These are phyloP conservation scores for Paelopatides confundens DNA, from an alignment of 53 echinoderm and acorn worm species.

Conservation along the genomic window DNA sequence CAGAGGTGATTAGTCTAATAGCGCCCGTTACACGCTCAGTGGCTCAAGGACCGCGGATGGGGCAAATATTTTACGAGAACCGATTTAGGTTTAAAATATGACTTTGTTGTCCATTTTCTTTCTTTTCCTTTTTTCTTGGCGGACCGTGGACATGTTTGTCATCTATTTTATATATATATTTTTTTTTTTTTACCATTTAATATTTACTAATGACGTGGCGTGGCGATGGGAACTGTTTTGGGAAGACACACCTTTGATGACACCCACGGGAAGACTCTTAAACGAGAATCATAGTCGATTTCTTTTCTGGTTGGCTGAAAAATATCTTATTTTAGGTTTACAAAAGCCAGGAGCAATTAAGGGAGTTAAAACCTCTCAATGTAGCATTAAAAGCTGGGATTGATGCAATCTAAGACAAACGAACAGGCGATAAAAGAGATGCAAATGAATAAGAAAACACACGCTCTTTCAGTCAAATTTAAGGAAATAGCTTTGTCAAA, in stretches of 20 bases:
- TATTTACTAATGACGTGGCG: slow-evolving; percentile 24
- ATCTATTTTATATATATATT: too few relatives aligned
- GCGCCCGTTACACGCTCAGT: slow-evolving; percentile 40
- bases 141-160: too few relatives aligned
- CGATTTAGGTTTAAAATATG: neutral
- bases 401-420: slow-evolving; percentile 39
- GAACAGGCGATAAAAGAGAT: slow-evolving; percentile 33
- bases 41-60: neutral
- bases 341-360: slow-evolving; percentile 18
- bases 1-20: slow-evolving; percentile 30
- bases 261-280: slow-evolving; percentile 21
- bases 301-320: neutral
- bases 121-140: neutral
- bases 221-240: neutral
- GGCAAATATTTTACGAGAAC: slow-evolving; percentile 15
- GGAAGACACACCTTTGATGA: slow-evolving; percentile 29
- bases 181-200: neutral
- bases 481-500: slow-evolving; percentile 24
- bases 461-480: slow-evolving; percentile 9
- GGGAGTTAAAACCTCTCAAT: slow-evolving; percentile 15
- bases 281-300: slow-evolving; percentile 16
- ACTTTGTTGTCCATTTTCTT: neutral
- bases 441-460: slow-evolving; percentile 14
- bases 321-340: neutral
- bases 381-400: slow-evolving; percentile 21